Base-by-base conservation (phyloP, 2,888 invertebrate genomes). In the Eilema depressum region DNA sequence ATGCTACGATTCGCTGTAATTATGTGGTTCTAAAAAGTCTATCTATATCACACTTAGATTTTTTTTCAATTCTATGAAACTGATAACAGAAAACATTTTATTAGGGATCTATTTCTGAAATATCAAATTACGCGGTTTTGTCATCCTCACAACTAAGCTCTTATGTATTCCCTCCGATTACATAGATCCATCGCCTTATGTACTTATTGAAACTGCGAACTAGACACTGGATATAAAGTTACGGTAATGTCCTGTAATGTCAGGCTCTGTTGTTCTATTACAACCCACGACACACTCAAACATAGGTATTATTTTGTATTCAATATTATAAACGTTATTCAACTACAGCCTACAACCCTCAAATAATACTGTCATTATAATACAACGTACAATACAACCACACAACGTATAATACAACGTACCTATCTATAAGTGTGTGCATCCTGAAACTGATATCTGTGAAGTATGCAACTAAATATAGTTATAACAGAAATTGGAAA, bases 281-380 rank as follows among this genome's bases (percentile, higher is more conserved):
- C 33, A 28, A 7, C 3, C 30, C 11, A n/a, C 60, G 4, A 20
- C 20, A 17, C 20, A 11, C 8, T 30, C 10, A 61, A 30, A 61
- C 60, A 20, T 61, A n/a, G 61, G 10, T n/a, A 30, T 30, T 61
- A 20, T 17, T 33, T n/a, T n/a, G 30, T 33, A 28, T 61, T 61
- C n/a, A n/a, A 14, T 61, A n/a, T 61, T 20, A 61, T 61, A 61
- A 60, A 66, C 33, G 57, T 33, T 33, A 33, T 66, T 57, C 33
- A 66, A 66, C 33, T 57, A 57, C 23, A 7, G 57, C 30, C 57
- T 30, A 20, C 30, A 25, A 25, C 20, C 25, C 25, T 65, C 11
- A 53, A 25, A 64, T 12, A 28, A n/a, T 30, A 53, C 28, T 7
- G 64, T 53, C 47, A 20, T 47, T n/a, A 30, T 57, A 66, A 20